These are phyloP conservation scores for Carapus acus DNA, from an alignment of 2,797 vertebrate species.

Conservation along the genomic window DNA sequence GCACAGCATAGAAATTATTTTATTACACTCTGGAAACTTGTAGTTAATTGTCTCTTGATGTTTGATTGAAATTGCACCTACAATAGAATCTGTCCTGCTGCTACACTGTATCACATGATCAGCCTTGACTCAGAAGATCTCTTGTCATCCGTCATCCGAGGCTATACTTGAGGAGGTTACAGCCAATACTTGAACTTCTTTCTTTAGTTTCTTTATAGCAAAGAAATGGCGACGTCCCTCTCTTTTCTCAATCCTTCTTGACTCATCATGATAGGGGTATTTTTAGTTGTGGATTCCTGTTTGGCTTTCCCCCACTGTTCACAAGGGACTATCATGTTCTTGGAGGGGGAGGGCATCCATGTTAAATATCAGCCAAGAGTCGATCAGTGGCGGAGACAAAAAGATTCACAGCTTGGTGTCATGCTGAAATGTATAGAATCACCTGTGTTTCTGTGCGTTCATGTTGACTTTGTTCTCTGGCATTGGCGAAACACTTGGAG, in stretches of 20 bases:
- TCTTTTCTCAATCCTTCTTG: conserved; percentile 63
- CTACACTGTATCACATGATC: conserved; percentile 39
- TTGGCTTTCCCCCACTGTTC: conserved; percentile 41
- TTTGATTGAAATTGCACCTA: conserved; percentile 27
- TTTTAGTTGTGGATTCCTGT: conserved; percentile 67
- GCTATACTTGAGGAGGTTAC: too few species aligned
- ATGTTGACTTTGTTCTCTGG: neutral
- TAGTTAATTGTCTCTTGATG: neutral
- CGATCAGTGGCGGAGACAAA: conserved; percentile 14
- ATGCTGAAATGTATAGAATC: neutral
- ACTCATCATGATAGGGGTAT: conserved; percentile 63
- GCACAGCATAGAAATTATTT: neutral
- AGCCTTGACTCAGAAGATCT: conserved; percentile 45
- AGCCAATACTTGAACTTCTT: conserved; percentile 23
- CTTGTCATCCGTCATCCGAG: too few species aligned
- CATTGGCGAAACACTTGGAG: conserved; percentile 13
- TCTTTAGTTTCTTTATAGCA: conserved; percentile 26
- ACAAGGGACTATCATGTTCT: conserved; percentile 49
- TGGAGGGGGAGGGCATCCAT: conserved; percentile 49
- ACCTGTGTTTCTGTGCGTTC: neutral
- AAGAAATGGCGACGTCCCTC: conserved; percentile 52
- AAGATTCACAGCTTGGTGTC: conserved; percentile 24
- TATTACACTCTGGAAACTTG: neutral
- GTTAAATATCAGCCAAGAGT: conserved; percentile 40
- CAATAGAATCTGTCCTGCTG: conserved; percentile 22